A percentile compares a stretch with the other conserved stretches of the same genome.
phyloP scores from a whole-genome alignment of 2,797 vertebrate genomes.

The Peromyscus melanophrys region DNA sequence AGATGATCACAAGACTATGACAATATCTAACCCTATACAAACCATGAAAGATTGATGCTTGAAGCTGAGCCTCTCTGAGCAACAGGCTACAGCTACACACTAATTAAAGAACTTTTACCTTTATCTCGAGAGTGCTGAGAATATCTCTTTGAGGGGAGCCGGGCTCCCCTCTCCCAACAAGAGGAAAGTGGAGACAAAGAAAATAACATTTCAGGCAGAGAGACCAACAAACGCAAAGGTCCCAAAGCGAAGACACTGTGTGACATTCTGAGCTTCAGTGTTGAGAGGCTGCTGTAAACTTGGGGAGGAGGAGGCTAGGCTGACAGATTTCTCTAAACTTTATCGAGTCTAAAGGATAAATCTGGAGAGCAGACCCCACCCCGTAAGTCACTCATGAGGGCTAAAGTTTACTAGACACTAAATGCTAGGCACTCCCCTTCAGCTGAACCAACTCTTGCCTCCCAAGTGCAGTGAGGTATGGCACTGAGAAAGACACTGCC shows the following conservation, averaged over 20 bases:
- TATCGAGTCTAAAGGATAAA: neutral
- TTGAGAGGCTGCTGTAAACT: neutral
- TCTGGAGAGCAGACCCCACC: neutral
- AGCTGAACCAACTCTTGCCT: neutral
- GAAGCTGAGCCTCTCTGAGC: neutral
- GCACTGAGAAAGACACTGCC: neutral
- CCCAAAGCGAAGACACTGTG: neutral
- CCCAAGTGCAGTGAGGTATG: neutral
- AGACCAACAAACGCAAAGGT: neutral
- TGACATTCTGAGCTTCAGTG: neutral
- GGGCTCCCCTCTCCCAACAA: neutral
- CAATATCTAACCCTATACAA: neutral
- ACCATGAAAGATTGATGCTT: neutral
- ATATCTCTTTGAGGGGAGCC: neutral
- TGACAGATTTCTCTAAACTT: neutral
- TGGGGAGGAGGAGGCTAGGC: neutral
- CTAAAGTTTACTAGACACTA: neutral
- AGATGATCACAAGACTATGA: neutral
- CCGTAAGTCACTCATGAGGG: neutral
- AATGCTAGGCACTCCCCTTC: neutral
- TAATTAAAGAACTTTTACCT: neutral
- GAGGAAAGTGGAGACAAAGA: neutral
- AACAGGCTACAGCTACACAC: neutral
- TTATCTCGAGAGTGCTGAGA: neutral
- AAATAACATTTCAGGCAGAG: slow-evolving; percentile 21